Conservation (phyloP, 2,113 vertebrate species). For the Aythya baeri region DNA sequence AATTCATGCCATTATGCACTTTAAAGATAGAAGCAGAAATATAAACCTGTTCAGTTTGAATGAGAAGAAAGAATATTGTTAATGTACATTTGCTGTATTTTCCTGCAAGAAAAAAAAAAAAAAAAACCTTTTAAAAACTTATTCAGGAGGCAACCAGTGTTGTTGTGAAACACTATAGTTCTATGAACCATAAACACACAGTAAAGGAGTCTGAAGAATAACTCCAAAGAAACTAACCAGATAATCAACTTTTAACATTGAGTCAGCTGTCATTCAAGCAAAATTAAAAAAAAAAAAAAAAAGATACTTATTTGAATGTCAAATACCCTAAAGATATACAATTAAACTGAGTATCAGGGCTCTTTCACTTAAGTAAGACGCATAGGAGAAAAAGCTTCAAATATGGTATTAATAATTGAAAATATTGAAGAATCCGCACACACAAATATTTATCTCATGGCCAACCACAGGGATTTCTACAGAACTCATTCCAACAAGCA, state of each 20-base stretch:
- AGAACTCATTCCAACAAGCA: background rate
- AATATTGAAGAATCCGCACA: background rate
- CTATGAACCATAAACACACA: accelerated
- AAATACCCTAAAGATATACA: background rate
- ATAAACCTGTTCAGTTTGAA: background rate
- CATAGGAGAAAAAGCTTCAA: background rate
- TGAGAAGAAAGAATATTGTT: background rate
- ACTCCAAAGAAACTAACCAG: background rate
- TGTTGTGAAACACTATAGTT: background rate
- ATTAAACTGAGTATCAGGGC: background rate
- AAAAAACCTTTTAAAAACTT: background rate
- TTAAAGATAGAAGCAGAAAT: background rate
- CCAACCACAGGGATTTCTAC: background rate
- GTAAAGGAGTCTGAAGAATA: background rate
- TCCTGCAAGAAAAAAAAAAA: background rate
- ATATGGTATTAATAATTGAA: background rate
- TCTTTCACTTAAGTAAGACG: background rate
- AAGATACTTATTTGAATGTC: background rate
- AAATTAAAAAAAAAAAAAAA: background rate
- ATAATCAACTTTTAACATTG: background rate
- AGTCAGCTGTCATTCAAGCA: background rate
- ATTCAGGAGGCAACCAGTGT: background rate
- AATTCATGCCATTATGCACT: background rate
- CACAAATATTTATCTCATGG: background rate
- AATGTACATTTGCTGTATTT: background rate